Conservation (phyloP, 2,888 invertebrate species). For the Melanchra persicariae region DNA sequence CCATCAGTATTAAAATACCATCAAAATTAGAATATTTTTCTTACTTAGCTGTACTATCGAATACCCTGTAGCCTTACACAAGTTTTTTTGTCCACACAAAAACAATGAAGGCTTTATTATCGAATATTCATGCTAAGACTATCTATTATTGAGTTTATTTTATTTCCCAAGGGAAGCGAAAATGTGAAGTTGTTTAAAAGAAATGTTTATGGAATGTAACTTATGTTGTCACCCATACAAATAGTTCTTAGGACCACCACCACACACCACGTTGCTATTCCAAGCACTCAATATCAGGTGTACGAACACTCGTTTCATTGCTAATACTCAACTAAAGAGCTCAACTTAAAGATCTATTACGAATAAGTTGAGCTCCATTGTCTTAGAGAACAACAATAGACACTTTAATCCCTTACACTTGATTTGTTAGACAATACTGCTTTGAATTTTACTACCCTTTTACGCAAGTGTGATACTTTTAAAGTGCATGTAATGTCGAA, state of each 20-base stretch:
- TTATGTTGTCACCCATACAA: background rate
- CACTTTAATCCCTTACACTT: constrained; percentile 17
- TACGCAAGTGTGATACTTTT: background rate
- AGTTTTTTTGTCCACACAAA: too few relatives aligned
- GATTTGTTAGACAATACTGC: constrained; percentile 37
- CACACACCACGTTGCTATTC: constrained; percentile 21
- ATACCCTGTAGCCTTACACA: too few relatives aligned
- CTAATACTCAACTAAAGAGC: constrained; percentile 34
- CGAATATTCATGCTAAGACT: background rate
- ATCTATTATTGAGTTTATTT: background rate
- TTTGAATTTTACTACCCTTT: constrained; percentile 15
- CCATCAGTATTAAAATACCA: background rate
- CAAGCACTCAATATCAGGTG: constrained; percentile 35
- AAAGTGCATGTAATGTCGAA: background rate
- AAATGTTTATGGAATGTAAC: background rate
- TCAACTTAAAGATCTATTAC: constrained; percentile 37
- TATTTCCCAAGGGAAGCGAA: background rate
- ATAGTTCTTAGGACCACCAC: background rate
- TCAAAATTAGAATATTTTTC: background rate
- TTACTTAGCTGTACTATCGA: too few relatives aligned
- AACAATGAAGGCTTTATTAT: too few relatives aligned
- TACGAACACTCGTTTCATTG: constrained; percentile 40
- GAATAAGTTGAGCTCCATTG: constrained; percentile 41
- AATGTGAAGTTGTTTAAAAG: background rate
- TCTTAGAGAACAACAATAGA: constrained; percentile 38